A percentile compares a stretch with the other conserved stretches of the same genome.
These are phyloP conservation scores for Cynaeus angustus DNA, from an alignment of 2,888 invertebrate genomes.

Conservation along the genomic window DNA sequence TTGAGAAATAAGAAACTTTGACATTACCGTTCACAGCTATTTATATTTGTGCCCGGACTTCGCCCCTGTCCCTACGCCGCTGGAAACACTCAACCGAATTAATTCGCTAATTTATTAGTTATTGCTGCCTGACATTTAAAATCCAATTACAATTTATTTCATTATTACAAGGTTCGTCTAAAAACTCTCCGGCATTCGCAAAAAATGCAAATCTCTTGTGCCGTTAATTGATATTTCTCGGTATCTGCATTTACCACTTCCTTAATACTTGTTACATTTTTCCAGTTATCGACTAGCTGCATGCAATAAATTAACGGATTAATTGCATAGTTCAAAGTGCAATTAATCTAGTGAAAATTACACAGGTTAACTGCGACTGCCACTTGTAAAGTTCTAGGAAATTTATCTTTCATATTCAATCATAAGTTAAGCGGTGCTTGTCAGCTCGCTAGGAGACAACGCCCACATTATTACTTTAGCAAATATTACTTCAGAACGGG, in stretches of 20 bases:
- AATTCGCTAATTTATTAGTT: no score
- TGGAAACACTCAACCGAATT: no score
- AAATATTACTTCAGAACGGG: conserved; percentile 18
- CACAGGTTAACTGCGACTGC: conserved; percentile 44
- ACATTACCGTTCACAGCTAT: no score
- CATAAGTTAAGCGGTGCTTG: conserved; percentile 34
- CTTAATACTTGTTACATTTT: not conserved
- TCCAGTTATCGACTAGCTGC: not conserved
- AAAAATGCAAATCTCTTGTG: not conserved
- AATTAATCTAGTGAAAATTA: conserved; percentile 47
- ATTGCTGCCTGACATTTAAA: no score
- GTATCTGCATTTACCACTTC: not conserved
- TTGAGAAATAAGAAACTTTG: no score
- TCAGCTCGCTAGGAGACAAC: conserved; percentile 20
- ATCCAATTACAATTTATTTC: no score
- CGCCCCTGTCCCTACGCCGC: no score
- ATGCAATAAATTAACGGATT: conserved; percentile 27
- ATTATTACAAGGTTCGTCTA: no score
- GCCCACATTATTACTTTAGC: conserved; percentile 23
- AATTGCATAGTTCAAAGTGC: conserved; percentile 48
- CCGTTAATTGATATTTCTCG: conserved; percentile 1
- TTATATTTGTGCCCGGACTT: no score
- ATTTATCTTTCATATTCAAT: conserved; percentile 31
- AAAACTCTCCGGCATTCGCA: no score
- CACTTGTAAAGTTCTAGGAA: conserved; percentile 35